These are phyloP conservation scores for Hermaeophaga mercurialis DNA, from an alignment of 2,888 invertebrate genomes.

Conservation along the genomic window DNA sequence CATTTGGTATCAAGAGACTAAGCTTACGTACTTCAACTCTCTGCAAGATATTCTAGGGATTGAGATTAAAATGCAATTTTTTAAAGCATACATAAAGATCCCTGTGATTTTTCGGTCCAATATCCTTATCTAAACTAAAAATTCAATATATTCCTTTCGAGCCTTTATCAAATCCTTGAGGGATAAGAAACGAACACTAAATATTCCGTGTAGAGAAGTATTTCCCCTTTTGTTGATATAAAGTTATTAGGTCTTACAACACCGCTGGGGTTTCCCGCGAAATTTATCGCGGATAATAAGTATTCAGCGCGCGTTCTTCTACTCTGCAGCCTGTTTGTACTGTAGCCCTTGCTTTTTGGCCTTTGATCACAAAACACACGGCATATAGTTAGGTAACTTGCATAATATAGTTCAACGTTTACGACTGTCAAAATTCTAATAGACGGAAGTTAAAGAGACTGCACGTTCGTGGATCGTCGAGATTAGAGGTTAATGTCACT, in stretches of 20 bases:
- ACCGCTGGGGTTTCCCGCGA: slow-evolving; percentile 23
- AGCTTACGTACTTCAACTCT: neutral
- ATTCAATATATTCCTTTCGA: slow-evolving; percentile 21
- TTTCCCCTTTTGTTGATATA: slow-evolving; percentile 26
- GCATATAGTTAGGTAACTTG: slow-evolving; percentile 9
- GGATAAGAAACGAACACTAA: slow-evolving; percentile 25
- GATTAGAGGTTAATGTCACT: too few relatives aligned
- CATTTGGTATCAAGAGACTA: neutral
- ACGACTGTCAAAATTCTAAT: neutral
- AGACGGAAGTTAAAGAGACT: too few relatives aligned
- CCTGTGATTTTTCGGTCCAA: neutral
- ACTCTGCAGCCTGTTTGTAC: slow-evolving; percentile 7
- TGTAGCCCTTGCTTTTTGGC: slow-evolving; percentile 7
- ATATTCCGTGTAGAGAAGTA: slow-evolving; percentile 26
- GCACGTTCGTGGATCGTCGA: too few relatives aligned
- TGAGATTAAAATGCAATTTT: too few relatives aligned
- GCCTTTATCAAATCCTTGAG: slow-evolving; percentile 19
- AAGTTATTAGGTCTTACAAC: slow-evolving; percentile 27
- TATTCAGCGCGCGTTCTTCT: slow-evolving; percentile 17
- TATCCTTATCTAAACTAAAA: slow-evolving; percentile 9
- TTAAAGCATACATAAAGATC: slow-evolving; percentile 1
- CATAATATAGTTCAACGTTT: neutral
- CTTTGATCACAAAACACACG: slow-evolving; percentile 11
- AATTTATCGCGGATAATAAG: slow-evolving; percentile 20
- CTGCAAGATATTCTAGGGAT: too few relatives aligned